Conservation (phyloP, 1,140 invertebrate genomes). For the Diuraphis noxia region DNA sequence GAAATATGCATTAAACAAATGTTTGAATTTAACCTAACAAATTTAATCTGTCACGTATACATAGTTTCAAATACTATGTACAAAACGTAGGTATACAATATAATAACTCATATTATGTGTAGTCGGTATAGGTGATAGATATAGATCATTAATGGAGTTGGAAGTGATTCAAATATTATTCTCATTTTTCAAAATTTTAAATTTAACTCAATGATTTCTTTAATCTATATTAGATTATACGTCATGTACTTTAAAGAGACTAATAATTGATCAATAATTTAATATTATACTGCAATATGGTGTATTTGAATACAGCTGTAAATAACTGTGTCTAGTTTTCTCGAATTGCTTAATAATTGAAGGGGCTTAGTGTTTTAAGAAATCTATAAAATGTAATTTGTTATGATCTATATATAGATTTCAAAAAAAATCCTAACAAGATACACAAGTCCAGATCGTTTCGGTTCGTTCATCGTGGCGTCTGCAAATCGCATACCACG, state of each 20-base stretch:
- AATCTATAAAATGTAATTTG: neutral
- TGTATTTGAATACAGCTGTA: no score
- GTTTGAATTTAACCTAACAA: neutral
- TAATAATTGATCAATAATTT: no score
- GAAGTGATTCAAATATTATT: neutral
- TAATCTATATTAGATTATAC: no score
- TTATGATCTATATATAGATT: neutral
- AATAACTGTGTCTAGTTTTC: neutral
- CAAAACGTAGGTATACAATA: neutral
- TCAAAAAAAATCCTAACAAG: neutral
- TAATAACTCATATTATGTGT: neutral
- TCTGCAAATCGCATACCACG: neutral
- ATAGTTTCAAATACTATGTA: neutral
- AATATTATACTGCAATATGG: no score
- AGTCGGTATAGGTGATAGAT: neutral
- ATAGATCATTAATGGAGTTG: neutral
- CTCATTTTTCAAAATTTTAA: neutral
- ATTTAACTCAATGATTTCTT: neutral
- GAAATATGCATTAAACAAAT: conserved; percentile 10
- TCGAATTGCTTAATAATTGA: neutral
- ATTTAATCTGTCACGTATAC: neutral
- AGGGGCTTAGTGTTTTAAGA: neutral
- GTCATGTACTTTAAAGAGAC: no score
- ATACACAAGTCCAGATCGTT: neutral
- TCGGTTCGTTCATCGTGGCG: neutral